Conservation (phyloP, 1,140 invertebrate genomes). For the Pollicipes pollicipes region DNA sequence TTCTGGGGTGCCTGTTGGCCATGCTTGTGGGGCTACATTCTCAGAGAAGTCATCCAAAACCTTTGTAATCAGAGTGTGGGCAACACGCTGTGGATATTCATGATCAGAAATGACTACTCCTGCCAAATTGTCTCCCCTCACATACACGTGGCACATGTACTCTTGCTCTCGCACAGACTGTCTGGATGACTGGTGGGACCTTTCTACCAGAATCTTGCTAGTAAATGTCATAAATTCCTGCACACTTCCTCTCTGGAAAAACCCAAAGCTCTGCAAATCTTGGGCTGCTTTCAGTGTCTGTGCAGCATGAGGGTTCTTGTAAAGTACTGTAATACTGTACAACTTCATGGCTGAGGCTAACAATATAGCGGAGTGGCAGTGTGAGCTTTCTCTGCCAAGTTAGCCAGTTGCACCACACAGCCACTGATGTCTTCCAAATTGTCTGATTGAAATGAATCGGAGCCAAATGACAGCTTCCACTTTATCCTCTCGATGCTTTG, state of each 20-base stretch:
- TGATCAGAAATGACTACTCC: conserved; percentile 90
- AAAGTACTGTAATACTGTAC: conserved; percentile 66
- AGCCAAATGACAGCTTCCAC: no score
- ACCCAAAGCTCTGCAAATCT: conserved; percentile 83
- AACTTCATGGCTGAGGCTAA: conserved; percentile 57
- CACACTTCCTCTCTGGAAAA: conserved; percentile 79
- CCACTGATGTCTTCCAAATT: no score
- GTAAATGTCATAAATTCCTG: conserved; percentile 94
- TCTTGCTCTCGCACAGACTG: conserved; percentile 55
- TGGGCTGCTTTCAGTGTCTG: conserved; percentile 64
- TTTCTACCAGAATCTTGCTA: conserved; percentile 83
- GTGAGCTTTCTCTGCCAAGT: no score
- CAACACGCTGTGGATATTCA: conserved; percentile 89
- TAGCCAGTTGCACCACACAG: no score
- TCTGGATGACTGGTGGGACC: conserved; percentile 59
- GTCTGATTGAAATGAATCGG: no score
- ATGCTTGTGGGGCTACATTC: conserved; percentile 48
- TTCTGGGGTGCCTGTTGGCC: conserved; percentile 49
- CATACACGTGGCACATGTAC: conserved; percentile 94
- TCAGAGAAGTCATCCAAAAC: conserved; percentile 81
- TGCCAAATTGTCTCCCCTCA: conserved; percentile 70
- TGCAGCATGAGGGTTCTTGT: conserved; percentile 55
- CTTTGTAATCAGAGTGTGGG: conserved; percentile 87
- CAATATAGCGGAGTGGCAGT: no score
- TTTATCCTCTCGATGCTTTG: no score